phyloP scores from a whole-genome alignment of 2,113 vertebrate genomes.

The Chascanopsetta lugubris region DNA sequence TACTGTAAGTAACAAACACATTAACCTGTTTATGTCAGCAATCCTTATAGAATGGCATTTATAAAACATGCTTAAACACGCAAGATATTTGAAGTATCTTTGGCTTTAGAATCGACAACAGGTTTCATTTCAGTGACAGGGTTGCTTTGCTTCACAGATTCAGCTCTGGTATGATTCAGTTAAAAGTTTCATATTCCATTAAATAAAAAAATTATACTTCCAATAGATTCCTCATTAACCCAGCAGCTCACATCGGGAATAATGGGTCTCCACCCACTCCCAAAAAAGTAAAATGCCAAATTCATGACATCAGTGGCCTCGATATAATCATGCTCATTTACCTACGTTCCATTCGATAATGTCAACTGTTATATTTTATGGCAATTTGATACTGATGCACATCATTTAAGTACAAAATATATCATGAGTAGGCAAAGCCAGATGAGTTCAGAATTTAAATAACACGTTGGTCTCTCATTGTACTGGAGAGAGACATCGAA shows the following conservation, averaged over 20 bases:
- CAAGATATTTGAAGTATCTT: neutral
- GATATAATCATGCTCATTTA: slow-evolving; percentile 26
- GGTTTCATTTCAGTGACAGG: neutral
- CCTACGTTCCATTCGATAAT: slow-evolving; percentile 39
- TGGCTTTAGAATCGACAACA: neutral
- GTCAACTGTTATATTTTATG: slow-evolving; percentile 17
- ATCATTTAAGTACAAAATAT: slow-evolving; percentile 32
- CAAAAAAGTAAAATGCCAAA: slow-evolving; percentile 24
- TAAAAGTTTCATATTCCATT: slow-evolving; percentile 20
- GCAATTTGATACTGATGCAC: slow-evolving; percentile 10
- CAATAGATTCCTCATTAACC: slow-evolving; percentile 42
- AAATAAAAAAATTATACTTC: slow-evolving; percentile 18
- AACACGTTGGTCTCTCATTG: neutral
- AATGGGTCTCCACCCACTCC: neutral
- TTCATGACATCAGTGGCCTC: slow-evolving; percentile 6
- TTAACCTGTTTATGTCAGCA: neutral
- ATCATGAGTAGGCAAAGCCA: slow-evolving; percentile 29
- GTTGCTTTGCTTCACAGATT: neutral
- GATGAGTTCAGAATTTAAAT: slow-evolving; percentile 5
- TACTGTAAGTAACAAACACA: neutral
- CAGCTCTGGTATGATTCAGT: neutral
- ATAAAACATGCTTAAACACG: neutral
- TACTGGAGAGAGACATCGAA: neutral
- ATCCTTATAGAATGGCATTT: neutral
- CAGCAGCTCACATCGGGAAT: slow-evolving; percentile 7